Conservation (phyloP, 2,888 invertebrate species). For the Heliconius sara region DNA sequence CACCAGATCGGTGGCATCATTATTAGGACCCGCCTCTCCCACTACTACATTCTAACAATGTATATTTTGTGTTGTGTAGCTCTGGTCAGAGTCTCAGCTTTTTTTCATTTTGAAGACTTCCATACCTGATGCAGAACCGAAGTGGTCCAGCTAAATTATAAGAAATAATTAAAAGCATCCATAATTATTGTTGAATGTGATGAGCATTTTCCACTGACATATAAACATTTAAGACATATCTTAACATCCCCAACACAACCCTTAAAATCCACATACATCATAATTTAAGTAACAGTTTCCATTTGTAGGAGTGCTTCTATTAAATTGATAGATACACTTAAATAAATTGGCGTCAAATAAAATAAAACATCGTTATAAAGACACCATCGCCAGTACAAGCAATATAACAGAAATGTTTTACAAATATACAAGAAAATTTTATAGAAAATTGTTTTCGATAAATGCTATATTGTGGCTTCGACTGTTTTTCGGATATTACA, state of each 20-base stretch:
- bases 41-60: too few species aligned
- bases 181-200: too few species aligned
- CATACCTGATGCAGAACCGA: too few species aligned
- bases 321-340: constrained; percentile 24
- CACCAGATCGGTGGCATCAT: too few species aligned
- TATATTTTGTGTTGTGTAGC: too few species aligned
- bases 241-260: not conserved
- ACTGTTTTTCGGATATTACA: constrained; percentile 35
- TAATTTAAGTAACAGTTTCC: constrained; percentile 26
- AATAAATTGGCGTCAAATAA: constrained; percentile 29
- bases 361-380: constrained; percentile 15
- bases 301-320: constrained; percentile 28
- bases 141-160: too few species aligned
- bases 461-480: constrained; percentile 30
- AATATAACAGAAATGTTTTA: constrained; percentile 13
- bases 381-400: not conserved
- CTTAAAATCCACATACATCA: constrained; percentile 16
- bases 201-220: too few species aligned
- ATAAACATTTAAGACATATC: too few species aligned
- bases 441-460: constrained; percentile 17
- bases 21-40: too few species aligned
- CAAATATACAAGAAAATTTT: constrained; percentile 20
- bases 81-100: too few species aligned
- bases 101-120: too few species aligned
- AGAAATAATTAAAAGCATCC: too few species aligned